phyloP scores from a whole-genome alignment of 2,113 vertebrate species.

The Gambusia affinis region DNA sequence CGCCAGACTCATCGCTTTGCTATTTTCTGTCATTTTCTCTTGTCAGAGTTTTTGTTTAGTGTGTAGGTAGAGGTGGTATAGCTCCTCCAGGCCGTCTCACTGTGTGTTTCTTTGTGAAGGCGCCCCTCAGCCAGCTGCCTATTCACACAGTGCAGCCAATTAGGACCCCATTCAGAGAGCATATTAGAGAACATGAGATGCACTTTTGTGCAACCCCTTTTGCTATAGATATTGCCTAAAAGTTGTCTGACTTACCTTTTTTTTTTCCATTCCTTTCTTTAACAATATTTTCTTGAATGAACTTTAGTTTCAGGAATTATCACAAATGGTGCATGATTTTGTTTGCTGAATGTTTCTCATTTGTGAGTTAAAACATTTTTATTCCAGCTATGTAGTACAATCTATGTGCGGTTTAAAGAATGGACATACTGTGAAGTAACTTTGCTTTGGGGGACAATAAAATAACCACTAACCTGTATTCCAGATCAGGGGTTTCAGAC shows the following conservation, averaged over 20 bases:
- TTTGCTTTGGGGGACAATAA: no score
- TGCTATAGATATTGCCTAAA: slow-evolving; percentile 28
- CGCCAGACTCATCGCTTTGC: slow-evolving; percentile 9
- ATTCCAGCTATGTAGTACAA: no score
- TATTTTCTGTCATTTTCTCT: slow-evolving; percentile 45
- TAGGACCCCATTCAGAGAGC: slow-evolving; percentile 88
- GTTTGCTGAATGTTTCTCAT: no score
- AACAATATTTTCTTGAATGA: no score
- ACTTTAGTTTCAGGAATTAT: no score
- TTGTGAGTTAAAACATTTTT: no score
- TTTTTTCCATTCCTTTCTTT: not conserved
- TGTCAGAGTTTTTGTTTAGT: slow-evolving; percentile 24
- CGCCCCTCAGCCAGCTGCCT: slow-evolving; percentile 89
- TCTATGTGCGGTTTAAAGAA: no score
- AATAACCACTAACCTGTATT: no score
- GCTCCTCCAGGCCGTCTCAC: slow-evolving; percentile 59
- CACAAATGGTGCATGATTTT: no score
- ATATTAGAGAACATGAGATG: slow-evolving; percentile 61
- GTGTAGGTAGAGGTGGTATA: slow-evolving; percentile 55
- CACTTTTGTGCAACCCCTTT: slow-evolving; percentile 6
- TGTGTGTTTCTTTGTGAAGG: slow-evolving; percentile 72
- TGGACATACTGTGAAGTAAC: no score
- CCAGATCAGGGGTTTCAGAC: no score
- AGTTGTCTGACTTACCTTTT: slow-evolving; percentile 14
- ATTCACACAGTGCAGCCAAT: slow-evolving; percentile 86